Conservation (phyloP, 2,888 invertebrate species). For the Ichneumon xanthorius region DNA sequence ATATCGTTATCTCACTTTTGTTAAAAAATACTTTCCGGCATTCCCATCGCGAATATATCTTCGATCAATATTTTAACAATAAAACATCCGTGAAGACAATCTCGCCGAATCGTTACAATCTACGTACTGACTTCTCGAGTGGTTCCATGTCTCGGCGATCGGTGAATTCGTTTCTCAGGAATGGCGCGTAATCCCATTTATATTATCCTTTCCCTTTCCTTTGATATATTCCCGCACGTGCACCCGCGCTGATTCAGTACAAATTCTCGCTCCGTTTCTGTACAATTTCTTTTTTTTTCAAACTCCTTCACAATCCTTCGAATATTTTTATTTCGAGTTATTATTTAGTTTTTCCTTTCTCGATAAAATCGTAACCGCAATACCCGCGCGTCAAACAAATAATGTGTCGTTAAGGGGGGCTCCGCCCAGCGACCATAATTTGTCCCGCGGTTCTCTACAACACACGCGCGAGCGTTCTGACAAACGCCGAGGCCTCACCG, state of each 20-base stretch:
- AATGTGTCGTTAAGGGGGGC: constrained; percentile 58
- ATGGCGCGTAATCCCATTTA: constrained; percentile 73
- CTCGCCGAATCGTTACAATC: constrained; percentile 50
- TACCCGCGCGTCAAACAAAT: constrained; percentile 44
- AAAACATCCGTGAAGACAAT: constrained; percentile 11
- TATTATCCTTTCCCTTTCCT: constrained; percentile 60
- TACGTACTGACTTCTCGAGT: constrained; percentile 73
- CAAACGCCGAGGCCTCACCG: constrained; percentile 49
- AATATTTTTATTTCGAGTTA: constrained; percentile 10
- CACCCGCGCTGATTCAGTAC: constrained; percentile 47
- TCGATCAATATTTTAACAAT: background rate
- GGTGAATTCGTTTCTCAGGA: constrained; percentile 63
- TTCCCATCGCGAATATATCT: background rate
- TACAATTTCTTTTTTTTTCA: background rate
- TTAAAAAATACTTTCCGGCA: background rate
- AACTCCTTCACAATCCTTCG: constrained; percentile 16
- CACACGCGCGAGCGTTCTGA: constrained; percentile 23
- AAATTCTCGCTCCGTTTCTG: constrained; percentile 34
- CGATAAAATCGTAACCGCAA: constrained; percentile 26
- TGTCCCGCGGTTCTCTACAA: constrained; percentile 14
- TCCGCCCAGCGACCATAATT: constrained; percentile 55
- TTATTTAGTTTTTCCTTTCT: background rate
- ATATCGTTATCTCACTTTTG: background rate
- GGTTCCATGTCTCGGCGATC: constrained; percentile 69
- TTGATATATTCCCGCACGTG: constrained; percentile 29